Base-by-base conservation (phyloP, 2,888 invertebrate genomes). In the Eumacrocentrus americanus region DNA sequence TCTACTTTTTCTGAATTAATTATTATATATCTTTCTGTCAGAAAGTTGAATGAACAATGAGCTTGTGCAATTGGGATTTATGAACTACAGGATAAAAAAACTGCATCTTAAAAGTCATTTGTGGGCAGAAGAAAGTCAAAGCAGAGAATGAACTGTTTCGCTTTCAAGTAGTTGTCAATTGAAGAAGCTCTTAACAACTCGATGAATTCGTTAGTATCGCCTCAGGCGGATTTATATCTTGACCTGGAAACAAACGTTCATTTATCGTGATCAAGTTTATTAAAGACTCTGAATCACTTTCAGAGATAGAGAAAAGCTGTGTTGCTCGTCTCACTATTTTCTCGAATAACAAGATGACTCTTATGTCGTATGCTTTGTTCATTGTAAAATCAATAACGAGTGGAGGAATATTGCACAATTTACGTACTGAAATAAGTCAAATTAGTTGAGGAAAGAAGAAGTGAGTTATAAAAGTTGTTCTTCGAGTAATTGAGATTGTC, bases 401-500 rank as follows among this genome's bases (percentile, higher is more conserved):
- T 38, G 20, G 16, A 37, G 9, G 37, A 52, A 38, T 52, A 52
- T 52, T 38, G 23, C 52, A 38, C 22, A 52, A 52, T 52, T 52
- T 37, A 22, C 16, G 12, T 22, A n/a, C 37, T 22, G 14, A 22
- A 38, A 38, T 38, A 22, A 22, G 37, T 37, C 22, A 25, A 54
- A 40, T 42, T 54, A 54, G 53, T 54, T 40, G 40, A 16, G 14
- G 23, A 40, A 40, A 40, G 40, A 52, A 52, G 40, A 52, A 52
- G 52, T 52, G 40, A 16, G 22, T 54, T 54, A 54, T 44, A 18
- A 34, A 54, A 54, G 23, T 54, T 44, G 34, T 44, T 54, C 5
- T 14, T 40, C 5, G 16, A 25, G 16, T 40, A 40, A 52, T 52
- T 20, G 22, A 38, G 23, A 40, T 52, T 40, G 38, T 25, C 25